A percentile compares a stretch with the other conserved stretches of the same genome.
Evolutionary conservation across 2,797 vertebrate genomes (phyloP).

Genomic region (Heliangelus exortis): DNA sequence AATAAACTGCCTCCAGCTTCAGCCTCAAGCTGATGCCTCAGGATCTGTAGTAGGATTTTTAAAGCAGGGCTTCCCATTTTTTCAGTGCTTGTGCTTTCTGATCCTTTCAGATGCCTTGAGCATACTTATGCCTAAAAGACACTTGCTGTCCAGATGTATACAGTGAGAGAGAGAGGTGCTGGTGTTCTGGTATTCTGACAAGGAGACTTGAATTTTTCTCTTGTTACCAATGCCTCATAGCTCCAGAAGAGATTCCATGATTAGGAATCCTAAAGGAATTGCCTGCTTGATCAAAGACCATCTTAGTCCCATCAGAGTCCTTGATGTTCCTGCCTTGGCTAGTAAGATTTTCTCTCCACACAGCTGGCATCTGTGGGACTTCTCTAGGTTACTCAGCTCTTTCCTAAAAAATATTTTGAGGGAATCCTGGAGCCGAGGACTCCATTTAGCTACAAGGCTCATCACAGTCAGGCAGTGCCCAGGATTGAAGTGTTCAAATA

Average conservation of each 20-base stretch:
- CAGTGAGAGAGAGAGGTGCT: neutral
- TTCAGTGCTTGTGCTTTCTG: neutral
- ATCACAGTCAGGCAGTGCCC: neutral
- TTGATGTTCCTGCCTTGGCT: neutral
- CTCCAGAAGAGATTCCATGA: neutral
- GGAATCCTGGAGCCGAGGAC: neutral
- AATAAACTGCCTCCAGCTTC: neutral
- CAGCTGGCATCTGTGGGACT: neutral
- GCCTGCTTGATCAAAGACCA: neutral
- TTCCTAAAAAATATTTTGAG: neutral
- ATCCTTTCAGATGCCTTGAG: neutral
- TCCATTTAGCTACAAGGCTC: neutral
- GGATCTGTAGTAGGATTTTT: neutral
- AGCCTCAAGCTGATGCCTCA: neutral
- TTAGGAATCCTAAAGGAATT: neutral
- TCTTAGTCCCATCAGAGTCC: neutral
- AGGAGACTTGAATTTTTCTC: neutral
- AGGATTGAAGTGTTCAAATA: neutral
- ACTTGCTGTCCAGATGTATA: neutral
- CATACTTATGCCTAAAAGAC: neutral
- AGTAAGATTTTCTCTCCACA: neutral
- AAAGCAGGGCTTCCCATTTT: neutral
- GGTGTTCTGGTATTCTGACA: too few species aligned
- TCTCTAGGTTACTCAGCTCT: neutral
- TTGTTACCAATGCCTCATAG: neutral